Evolutionary conservation across 1,140 invertebrate species (phyloP), one percentile per base, ranked within the genome.

Genomic region (Caenorhabditis latens): DNA sequence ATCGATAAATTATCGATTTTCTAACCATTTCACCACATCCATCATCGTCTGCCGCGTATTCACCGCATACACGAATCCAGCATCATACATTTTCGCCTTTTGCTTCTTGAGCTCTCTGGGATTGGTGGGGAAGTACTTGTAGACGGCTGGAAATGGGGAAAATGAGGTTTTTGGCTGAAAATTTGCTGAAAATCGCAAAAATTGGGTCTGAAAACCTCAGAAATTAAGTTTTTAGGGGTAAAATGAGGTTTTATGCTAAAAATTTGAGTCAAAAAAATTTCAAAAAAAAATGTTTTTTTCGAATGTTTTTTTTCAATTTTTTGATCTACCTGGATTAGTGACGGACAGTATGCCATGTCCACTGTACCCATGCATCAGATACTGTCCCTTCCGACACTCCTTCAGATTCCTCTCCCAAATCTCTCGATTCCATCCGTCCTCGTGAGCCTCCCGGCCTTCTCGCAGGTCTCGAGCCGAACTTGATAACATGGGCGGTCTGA

Each of bases 41-140:
- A 85, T 21, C 19, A 55, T 55, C 7, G 84, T 83, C n/a, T 88
- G 83, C 32, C 43, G 50, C 4, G 87, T 88, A 11, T 43, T 46
- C 32, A 88, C 87, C 2, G 61, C 87, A 24, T 67, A 88, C 3
- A 86, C 85, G 40, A 88, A 79, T 21, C 87, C 87, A 16, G 87
- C 87, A 75, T 88, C 87, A 57, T 88, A 88, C 87, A 88, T 88
- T 65, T 67, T 87, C 24, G 86, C 82, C 16, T 67, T 88, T 46
- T 63, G 46, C 14, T 58, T 67, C 48, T 87, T 88, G 9, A 87
- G 21, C 14, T 71, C 67, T 4, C 8, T 53, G 1, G 63, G 21
- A 46, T 88, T 83, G 0, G 87, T 88, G 24, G 87, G 87, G 43
- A 88, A 86, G 53, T 71, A 88, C 3, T 42, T 16, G 85, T 86